Evolutionary conservation across 2,888 invertebrate species (phyloP), one percentile per base, ranked within the genome.

Genomic region (Sminthurinus aureus): DNA sequence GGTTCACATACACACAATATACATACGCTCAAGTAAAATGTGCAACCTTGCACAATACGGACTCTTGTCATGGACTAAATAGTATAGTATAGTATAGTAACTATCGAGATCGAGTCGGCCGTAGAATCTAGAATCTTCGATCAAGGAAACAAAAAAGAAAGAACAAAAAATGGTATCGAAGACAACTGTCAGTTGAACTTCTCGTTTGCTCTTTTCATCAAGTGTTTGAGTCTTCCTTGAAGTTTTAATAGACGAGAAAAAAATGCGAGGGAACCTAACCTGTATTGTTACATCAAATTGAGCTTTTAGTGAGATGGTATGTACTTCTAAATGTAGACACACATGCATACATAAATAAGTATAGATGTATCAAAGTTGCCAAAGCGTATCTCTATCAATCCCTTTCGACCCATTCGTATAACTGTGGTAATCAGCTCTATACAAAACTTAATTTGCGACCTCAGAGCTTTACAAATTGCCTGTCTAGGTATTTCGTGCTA

Each of bases 391-490:
- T 75, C 78, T 77, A 38, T 58, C 82, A 51, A 76, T 51, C 75
- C 81, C 50, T 38, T 38, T 38, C 38, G 38, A 38, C 64, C 71
- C 67, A 26, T 76, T 73, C 66, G 64, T 76, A 78, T 73, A 78
- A 77, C 84, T 85, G 85, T 86, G 85, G 87, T 84, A 86, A 87
- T 87, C 87, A 86, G 86, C 85, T 86, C 82, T 79, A 85, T 84
- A 85, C 85, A 87, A 87, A 86, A 87, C 86, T 87, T 87, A 87
- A 87, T 87, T 87, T 87, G 87, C 87, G 87, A 87, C 87, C 87
- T 87, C 87, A 86, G 85, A 85, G 86, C 86, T 86, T 87, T 87
- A 87, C 87, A 87, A 87, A 87, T 87, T 87, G 87, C 86, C 87
- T 87, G 87, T 87, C 87, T 84, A 83, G 86, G 85, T 85, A 85